Evolutionary conservation across 1,140 invertebrate species (phyloP).

Genomic region (Bacillus rossius): DNA sequence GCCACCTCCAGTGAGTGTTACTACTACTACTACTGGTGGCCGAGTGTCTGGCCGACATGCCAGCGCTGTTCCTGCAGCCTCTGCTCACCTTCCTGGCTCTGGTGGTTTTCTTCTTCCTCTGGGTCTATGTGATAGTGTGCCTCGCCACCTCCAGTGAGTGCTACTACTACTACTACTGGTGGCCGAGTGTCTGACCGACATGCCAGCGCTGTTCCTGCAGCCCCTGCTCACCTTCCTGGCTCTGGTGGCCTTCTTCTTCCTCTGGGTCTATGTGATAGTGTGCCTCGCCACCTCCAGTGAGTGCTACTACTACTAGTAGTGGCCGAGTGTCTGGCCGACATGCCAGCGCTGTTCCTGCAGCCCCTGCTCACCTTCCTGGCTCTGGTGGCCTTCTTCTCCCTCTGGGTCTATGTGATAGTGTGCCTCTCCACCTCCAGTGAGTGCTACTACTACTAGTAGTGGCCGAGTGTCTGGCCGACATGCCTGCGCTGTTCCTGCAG

Average conservation of each 20-base stretch:
- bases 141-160: slow-evolving; percentile 64
- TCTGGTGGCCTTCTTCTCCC: slow-evolving; percentile 71
- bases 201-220: slow-evolving; percentile 83
- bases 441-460: too few relatives aligned
- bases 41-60: too few relatives aligned
- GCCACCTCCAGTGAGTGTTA: slow-evolving; percentile 66
- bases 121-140: slow-evolving; percentile 71
- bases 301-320: too few relatives aligned
- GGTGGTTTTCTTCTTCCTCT: slow-evolving; percentile 74
- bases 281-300: slow-evolving; percentile 65
- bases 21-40: too few relatives aligned
- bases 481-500: slow-evolving; percentile 83
- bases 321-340: too few relatives aligned
- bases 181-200: too few relatives aligned
- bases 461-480: too few relatives aligned
- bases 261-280: slow-evolving; percentile 77
- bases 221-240: slow-evolving; percentile 80
- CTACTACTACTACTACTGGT: too few relatives aligned
- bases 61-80: slow-evolving; percentile 82
- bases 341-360: slow-evolving; percentile 83
- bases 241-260: slow-evolving; percentile 70
- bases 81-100: slow-evolving; percentile 77
- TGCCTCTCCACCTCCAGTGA: slow-evolving; percentile 65
- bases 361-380: slow-evolving; percentile 80
- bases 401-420: slow-evolving; percentile 77